Evolutionary conservation across 1,140 invertebrate species (phyloP), one percentile per base, ranked within the genome.

Genomic region (Drosophila neocordata): DNA sequence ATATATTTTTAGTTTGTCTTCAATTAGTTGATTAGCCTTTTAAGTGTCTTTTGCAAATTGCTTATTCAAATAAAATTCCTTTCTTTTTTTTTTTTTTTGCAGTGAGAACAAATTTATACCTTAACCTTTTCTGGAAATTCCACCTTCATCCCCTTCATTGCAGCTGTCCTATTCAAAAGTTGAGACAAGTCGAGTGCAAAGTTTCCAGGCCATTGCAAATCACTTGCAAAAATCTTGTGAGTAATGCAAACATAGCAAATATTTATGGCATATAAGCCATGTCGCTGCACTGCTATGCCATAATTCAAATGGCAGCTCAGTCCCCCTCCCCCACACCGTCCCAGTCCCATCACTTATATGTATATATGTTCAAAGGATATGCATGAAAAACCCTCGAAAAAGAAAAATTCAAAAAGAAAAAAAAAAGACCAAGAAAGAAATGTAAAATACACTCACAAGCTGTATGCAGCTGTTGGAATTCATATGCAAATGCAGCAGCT

Each of bases 191-290:
- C 69, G 64, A 87, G 73, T 81, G 81, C 77, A 82, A 78, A 82
- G 83, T 76, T 87, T 82, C 68, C 75, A 73, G 79, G 75, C 82
- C 75, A 63, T 83, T 88, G 83, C 83, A 87, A 87, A 87, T 87
- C 83, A 76, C 79, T 78, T 71, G 77, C 62, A 79, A 73, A 82
- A 88, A 81, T 85, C 82, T 83, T 78, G 72, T 77, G 79, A 88
- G 84, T 69, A 88, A 88, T 87, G 83, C 84, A 89, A 87, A 77
- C 84, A 88, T 70, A 66, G 79, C 77, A 88, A 88, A 87, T 83
- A 87, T 87, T 88, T 87, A 87, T 87, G 76, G 75, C 72, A 73
- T 79, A 83, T 79, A 87, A 82, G 79, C 83, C 82, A 69, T 83
- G 83, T 71, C 59, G 65, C 76, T 79, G 79, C 76, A 78, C 79